Evolutionary conservation across 2,888 invertebrate genomes (phyloP).

Genomic region (Ormyrus thymus): DNA sequence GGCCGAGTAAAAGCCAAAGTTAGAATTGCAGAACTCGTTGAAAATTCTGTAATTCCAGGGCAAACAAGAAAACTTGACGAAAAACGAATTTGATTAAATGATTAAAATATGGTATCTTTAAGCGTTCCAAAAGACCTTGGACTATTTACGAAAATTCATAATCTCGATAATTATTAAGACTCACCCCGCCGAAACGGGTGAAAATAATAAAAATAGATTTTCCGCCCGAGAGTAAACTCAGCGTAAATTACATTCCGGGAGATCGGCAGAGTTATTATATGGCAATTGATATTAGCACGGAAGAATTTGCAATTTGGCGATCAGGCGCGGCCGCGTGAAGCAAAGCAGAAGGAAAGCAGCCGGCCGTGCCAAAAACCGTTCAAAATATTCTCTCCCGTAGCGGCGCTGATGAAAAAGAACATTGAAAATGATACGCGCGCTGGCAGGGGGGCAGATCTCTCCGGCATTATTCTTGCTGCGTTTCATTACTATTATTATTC

Average conservation of each 20-base stretch:
- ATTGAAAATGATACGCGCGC: slow-evolving; percentile 44
- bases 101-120: too few species aligned
- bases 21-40: too few species aligned
- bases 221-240: too few species aligned
- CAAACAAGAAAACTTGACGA: too few species aligned
- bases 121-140: too few species aligned
- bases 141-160: too few species aligned
- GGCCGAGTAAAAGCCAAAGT: too few species aligned
- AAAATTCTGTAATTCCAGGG: too few species aligned
- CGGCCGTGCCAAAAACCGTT: slow-evolving; percentile 36
- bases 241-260: slow-evolving; percentile 19
- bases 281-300: slow-evolving; percentile 23
- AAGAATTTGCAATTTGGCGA: slow-evolving; percentile 51
- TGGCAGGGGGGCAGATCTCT: slow-evolving; percentile 45
- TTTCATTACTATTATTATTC: slow-evolving; percentile 9
- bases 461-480: slow-evolving; percentile 8
- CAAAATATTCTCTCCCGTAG: slow-evolving; percentile 32
- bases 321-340: slow-evolving; percentile 49
- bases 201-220: too few species aligned
- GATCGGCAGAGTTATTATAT: slow-evolving; percentile 25
- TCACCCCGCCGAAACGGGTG: too few species aligned
- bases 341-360: slow-evolving; percentile 38
- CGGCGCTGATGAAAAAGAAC: slow-evolving; percentile 53
- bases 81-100: too few species aligned
- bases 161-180: too few species aligned